Conservation (phyloP, 2,888 invertebrate genomes). For the Parnassius smintheus region DNA sequence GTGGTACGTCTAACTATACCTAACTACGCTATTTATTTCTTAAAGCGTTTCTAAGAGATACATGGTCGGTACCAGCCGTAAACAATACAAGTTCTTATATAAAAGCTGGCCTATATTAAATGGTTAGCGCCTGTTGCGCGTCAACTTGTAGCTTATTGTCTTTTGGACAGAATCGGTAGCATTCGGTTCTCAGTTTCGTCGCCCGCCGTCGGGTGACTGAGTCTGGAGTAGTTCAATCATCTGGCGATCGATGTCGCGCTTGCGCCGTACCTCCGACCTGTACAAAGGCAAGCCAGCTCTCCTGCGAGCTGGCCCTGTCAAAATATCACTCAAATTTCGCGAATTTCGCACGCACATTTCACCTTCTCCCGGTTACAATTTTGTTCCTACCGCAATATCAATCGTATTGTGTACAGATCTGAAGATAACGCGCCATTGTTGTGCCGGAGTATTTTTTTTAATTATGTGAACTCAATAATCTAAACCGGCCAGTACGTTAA, state of each 20-base stretch:
- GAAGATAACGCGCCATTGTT: not conserved
- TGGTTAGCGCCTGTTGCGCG: constrained; percentile 21
- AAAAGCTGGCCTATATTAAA: not conserved
- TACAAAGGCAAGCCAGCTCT: constrained; percentile 67
- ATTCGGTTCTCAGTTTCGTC: constrained; percentile 20
- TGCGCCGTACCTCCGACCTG: constrained; percentile 57
- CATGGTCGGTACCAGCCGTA: too few relatives aligned
- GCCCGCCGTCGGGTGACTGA: constrained; percentile 32
- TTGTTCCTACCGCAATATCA: not conserved
- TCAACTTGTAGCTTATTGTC: constrained; percentile 9
- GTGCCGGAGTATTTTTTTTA: constrained; percentile 7
- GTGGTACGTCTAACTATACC: too few relatives aligned
- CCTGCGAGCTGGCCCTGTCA: constrained; percentile 61
- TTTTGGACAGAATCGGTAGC: constrained; percentile 5
- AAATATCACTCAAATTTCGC: constrained; percentile 62
- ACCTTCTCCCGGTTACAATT: not conserved
- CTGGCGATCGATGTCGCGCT: constrained; percentile 66
- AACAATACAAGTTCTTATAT: too few relatives aligned
- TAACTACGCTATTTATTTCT: too few relatives aligned
- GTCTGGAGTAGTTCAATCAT: constrained; percentile 34
- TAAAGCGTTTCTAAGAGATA: too few relatives aligned
- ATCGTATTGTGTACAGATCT: not conserved
- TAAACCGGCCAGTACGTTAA: constrained; percentile 19
- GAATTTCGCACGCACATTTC: constrained; percentile 38
- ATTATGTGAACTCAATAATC: constrained; percentile 11